Conservation (phyloP, 2,797 vertebrate species). For the Chaenodraco wilsoni region DNA sequence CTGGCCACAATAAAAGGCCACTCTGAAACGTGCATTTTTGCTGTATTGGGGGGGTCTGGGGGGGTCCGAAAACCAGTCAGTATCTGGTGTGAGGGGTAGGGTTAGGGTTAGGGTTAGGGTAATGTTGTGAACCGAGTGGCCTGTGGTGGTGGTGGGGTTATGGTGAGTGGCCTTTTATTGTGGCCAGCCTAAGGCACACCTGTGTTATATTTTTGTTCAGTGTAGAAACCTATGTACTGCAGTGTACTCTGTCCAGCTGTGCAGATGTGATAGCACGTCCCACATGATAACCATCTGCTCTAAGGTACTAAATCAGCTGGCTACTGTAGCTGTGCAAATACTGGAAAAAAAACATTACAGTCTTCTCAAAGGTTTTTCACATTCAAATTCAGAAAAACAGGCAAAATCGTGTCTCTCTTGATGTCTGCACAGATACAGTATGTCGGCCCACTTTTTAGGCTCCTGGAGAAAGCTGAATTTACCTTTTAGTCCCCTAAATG, state of each 20-base stretch:
- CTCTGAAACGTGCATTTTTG: no score
- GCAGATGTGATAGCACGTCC: conserved; percentile 34
- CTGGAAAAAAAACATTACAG: not conserved
- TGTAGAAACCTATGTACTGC: not conserved
- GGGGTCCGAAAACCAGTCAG: no score
- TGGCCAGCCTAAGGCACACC: no score
- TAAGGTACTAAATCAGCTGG: conserved; percentile 25
- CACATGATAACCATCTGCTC: conserved; percentile 33
- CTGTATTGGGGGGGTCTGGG: no score
- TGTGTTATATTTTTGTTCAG: no score
- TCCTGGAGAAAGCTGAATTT: conserved; percentile 4
- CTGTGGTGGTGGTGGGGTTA: no score
- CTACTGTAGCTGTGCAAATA: conserved; percentile 1
- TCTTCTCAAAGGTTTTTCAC: not conserved
- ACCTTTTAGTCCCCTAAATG: conserved; percentile 43
- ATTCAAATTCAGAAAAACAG: not conserved
- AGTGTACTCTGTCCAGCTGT: conserved; percentile 27
- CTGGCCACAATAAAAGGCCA: no score
- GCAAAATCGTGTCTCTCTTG: not conserved
- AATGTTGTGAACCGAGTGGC: no score
- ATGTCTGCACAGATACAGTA: not conserved
- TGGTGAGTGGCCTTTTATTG: no score
- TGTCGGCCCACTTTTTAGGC: not conserved
- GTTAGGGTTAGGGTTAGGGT: no score
- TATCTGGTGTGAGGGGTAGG: no score